Percentiles rank a stretch among this genome's conserved stretches.
These are phyloP conservation scores for Chamaea fasciata DNA, from an alignment of 2,113 vertebrate genomes.

Conservation along the genomic window DNA sequence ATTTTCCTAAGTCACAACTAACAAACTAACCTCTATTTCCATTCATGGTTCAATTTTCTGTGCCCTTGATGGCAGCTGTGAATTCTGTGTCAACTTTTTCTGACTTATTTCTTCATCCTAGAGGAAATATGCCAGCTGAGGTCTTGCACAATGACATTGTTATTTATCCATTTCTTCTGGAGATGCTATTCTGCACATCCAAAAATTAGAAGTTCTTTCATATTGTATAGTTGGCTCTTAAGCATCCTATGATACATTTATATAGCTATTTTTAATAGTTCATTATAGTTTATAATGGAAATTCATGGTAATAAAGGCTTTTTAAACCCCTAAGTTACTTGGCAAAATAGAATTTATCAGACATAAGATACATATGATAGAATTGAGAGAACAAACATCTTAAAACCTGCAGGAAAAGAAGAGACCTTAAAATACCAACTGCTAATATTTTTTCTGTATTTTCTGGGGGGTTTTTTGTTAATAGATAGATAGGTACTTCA, in stretches of 20 bases:
- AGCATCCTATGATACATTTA: neutral
- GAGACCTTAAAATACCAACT: neutral
- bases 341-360: rapidly evolving
- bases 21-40: neutral
- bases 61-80: neutral
- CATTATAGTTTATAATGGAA: neutral
- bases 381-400: neutral
- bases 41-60: neutral
- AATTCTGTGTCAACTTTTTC: neutral
- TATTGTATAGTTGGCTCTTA: neutral
- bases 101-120: neutral
- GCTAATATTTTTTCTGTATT: neutral
- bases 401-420: neutral
- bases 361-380: rapidly evolving
- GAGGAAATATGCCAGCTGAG: neutral
- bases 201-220: neutral
- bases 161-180: neutral
- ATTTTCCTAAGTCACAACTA: neutral
- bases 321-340: neutral
- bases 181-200: neutral
- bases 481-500: neutral
- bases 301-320: neutral
- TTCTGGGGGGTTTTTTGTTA: no score
- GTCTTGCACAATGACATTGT: neutral
- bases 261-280: neutral